These are phyloP conservation scores for Poicephalus gulielmi DNA, from an alignment of 2,113 vertebrate species.

Conservation along the genomic window DNA sequence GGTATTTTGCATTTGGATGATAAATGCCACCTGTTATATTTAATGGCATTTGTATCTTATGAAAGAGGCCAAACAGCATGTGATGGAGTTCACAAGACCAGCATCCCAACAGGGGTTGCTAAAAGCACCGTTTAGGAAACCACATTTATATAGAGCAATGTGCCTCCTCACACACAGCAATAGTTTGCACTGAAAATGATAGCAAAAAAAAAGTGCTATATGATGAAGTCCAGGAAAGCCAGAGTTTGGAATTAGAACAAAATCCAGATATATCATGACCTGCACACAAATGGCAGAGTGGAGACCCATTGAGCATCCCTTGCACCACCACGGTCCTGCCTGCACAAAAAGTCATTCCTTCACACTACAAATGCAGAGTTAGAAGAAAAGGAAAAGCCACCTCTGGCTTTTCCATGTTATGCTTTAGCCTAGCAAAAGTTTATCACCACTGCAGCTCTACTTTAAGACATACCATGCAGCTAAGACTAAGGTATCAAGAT, in stretches of 20 bases:
- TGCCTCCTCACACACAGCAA: background rate
- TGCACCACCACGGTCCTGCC: background rate
- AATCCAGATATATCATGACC: background rate
- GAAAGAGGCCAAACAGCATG: background rate
- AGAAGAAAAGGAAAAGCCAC: background rate
- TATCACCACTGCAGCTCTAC: background rate
- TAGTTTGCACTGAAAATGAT: background rate
- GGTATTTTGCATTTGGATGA: background rate
- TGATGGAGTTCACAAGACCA: background rate
- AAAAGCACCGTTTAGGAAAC: background rate
- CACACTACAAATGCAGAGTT: background rate
- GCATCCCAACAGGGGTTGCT: background rate
- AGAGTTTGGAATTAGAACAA: background rate
- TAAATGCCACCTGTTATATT: background rate
- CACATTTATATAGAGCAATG: background rate
- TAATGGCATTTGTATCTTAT: background rate
- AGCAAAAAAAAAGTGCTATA: background rate
- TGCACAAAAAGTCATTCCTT: background rate
- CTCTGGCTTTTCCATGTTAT: background rate
- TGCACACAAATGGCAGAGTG: background rate
- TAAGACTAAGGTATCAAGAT: background rate
- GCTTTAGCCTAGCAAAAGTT: background rate
- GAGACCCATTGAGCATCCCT: background rate
- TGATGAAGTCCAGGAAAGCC: background rate
- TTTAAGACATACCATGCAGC: background rate